Conservation (phyloP, 2,113 vertebrate species). For the Xerus inauris region DNA sequence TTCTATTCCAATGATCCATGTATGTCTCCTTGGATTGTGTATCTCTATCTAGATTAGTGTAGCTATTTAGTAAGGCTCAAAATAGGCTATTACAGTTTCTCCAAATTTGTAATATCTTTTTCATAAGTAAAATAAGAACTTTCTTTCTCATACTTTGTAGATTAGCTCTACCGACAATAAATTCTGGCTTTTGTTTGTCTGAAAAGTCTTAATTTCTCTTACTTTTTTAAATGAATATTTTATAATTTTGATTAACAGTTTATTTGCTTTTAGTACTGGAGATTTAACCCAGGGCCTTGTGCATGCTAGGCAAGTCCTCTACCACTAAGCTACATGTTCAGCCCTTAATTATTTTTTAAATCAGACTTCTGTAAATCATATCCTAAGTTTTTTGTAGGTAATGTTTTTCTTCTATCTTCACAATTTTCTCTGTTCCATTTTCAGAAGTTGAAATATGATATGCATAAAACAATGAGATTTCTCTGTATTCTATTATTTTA, state of each 20-base stretch:
- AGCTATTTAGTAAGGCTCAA: background rate
- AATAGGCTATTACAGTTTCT: background rate
- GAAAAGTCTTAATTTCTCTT: background rate
- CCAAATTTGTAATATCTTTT: background rate
- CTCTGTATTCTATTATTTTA: background rate
- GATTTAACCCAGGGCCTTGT: background rate
- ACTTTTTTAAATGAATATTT: background rate
- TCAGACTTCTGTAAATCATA: background rate
- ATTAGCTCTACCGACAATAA: background rate
- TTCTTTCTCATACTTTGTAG: background rate
- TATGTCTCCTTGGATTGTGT: background rate
- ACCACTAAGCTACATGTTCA: too few relatives aligned
- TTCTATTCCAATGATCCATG: background rate
- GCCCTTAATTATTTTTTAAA: background rate
- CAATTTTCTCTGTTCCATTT: background rate
- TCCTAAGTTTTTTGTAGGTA: background rate
- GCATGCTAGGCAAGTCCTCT: background rate
- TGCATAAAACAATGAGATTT: background rate
- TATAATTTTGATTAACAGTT: background rate
- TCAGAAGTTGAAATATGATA: background rate
- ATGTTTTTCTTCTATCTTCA: background rate
- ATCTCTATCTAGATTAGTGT: background rate
- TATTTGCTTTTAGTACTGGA: background rate
- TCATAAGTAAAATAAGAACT: background rate
- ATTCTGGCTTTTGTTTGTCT: background rate